phyloP scores from a whole-genome alignment of 2,113 vertebrate genomes.

The Heterocephalus glaber region DNA sequence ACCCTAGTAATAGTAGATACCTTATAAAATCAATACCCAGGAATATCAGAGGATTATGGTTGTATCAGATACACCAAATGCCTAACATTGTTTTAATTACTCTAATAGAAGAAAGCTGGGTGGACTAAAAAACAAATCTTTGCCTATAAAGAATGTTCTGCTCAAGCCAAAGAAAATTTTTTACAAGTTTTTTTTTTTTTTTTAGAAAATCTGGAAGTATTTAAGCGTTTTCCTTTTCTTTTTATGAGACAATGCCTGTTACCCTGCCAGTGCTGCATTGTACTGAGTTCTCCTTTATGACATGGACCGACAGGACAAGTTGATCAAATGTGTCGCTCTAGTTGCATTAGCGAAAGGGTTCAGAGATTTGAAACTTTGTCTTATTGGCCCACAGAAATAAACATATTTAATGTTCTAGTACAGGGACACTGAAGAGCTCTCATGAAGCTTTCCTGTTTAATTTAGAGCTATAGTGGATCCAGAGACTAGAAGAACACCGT shows the following conservation, averaged over 20 bases:
- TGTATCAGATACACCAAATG: conserved; percentile 83
- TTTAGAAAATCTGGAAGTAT: conserved; percentile 88
- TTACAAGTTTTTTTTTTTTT: conserved; percentile 86
- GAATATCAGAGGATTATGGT: conserved; percentile 88
- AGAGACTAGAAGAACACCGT: conserved; percentile 11
- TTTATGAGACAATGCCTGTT: conserved; percentile 85
- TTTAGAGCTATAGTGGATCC: conserved; percentile 68
- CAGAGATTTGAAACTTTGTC: conserved; percentile 68
- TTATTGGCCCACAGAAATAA: conserved; percentile 33
- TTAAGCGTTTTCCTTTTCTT: conserved; percentile 84
- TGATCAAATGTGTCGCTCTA: conserved; percentile 68
- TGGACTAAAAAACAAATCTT: conserved; percentile 71
- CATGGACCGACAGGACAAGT: conserved; percentile 67
- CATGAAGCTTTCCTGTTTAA: conserved; percentile 77
- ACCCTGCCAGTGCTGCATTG: conserved; percentile 75
- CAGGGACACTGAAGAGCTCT: conserved; percentile 75
- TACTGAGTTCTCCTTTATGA: conserved; percentile 72
- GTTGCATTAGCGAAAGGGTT: conserved; percentile 68
- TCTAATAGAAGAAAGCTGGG: conserved; percentile 85
- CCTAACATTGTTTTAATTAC: conserved; percentile 87
- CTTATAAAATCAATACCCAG: conserved; percentile 85
- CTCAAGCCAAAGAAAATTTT: conserved; percentile 89
- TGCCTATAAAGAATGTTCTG: conserved; percentile 86
- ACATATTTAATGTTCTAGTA: conserved; percentile 60
- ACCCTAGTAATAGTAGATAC: conserved; percentile 80